A percentile compares a stretch with the other conserved stretches of the same genome.
Evolutionary conservation across 2,888 invertebrate species (phyloP).

Genomic region (Leucophenga maculata): DNA sequence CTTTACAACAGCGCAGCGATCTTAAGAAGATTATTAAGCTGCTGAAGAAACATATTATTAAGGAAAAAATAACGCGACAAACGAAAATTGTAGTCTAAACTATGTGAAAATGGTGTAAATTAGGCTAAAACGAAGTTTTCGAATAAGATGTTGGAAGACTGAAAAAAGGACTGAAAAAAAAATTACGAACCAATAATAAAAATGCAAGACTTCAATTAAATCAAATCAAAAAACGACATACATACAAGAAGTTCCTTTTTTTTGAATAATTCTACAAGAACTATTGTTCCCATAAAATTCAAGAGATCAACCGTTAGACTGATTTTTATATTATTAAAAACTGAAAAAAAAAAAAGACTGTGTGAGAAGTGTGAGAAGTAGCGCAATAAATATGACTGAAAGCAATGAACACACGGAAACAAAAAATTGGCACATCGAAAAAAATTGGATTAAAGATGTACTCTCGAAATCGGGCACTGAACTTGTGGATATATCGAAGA

Average conservation of each 20-base stretch:
- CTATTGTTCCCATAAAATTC: neutral
- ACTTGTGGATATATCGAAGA: slow-evolving; percentile 67
- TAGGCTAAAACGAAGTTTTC: neutral
- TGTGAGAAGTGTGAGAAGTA: slow-evolving; percentile 25
- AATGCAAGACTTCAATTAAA: slow-evolving; percentile 44
- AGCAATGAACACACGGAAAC: slow-evolving; percentile 55
- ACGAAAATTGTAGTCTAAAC: slow-evolving; percentile 61
- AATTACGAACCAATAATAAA: neutral
- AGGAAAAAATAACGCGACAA: slow-evolving; percentile 56
- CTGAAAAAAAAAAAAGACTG: slow-evolving; percentile 26
- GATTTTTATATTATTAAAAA: slow-evolving; percentile 20
- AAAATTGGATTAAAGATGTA: slow-evolving; percentile 74
- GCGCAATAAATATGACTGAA: slow-evolving; percentile 57
- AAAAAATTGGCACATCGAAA: slow-evolving; percentile 68
- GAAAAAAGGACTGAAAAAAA: slow-evolving; percentile 19
- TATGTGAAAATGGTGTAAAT: neutral
- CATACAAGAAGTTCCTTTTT: slow-evolving; percentile 25
- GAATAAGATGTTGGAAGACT: slow-evolving; percentile 9
- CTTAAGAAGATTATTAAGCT: slow-evolving; percentile 63
- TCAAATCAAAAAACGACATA: slow-evolving; percentile 21
- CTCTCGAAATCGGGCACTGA: slow-evolving; percentile 72
- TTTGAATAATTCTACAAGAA: neutral
- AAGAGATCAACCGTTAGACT: slow-evolving; percentile 22
- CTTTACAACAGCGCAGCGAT: slow-evolving; percentile 47
- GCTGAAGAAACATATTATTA: slow-evolving; percentile 61